Evolutionary conservation across 2,113 vertebrate genomes (phyloP).

Genomic region (Hirundichthys speculiger): DNA sequence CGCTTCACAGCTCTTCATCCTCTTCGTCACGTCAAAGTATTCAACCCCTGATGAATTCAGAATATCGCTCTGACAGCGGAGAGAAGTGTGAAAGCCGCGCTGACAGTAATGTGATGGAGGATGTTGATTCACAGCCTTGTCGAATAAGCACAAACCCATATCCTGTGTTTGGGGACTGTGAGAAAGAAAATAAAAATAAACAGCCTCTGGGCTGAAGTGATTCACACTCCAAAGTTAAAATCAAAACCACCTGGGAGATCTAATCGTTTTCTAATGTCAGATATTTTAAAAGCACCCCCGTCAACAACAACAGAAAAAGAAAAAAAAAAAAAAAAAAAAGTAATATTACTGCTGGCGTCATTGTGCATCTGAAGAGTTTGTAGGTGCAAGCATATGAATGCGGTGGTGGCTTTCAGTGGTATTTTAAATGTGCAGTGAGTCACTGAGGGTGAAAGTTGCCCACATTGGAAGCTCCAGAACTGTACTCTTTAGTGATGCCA

Average conservation of each 20-base stretch:
- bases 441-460: conserved; percentile 47
- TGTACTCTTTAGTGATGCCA: conserved; percentile 29
- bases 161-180: conserved; percentile 27
- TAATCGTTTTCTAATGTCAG: not conserved
- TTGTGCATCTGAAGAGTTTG: not conserved
- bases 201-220: not conserved
- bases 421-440: conserved; percentile 51
- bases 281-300: not conserved
- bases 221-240: not conserved
- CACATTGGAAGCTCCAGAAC: conserved; percentile 69
- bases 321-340: too few species aligned
- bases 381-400: conserved; percentile 2
- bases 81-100: conserved; percentile 9
- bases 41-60: conserved; percentile 20
- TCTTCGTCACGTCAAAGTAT: conserved; percentile 33
- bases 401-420: conserved; percentile 15
- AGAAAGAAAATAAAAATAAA: conserved; percentile 1
- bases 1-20: conserved; percentile 39
- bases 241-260: conserved; percentile 4
- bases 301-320: too few species aligned
- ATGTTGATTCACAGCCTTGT: conserved; percentile 13
- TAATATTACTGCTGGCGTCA: conserved; percentile 20
- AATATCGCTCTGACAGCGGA: conserved; percentile 20
- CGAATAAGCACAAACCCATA: conserved; percentile 21
- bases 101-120: conserved; percentile 14